Base-by-base conservation (phyloP, 2,888 invertebrate species). In the Drosophila kambysellisi region DNA sequence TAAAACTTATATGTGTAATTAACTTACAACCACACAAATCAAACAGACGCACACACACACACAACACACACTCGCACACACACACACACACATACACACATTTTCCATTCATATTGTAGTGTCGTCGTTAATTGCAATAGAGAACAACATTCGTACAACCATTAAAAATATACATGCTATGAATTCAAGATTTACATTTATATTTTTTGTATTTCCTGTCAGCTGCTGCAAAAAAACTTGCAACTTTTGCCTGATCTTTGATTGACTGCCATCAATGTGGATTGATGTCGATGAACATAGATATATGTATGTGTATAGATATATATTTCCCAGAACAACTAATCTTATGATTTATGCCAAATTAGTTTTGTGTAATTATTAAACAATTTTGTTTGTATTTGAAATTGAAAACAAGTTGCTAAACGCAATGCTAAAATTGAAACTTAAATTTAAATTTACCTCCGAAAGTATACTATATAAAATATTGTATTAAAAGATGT, bases 41-140 rank as follows among this genome's bases (percentile, higher is more conserved):
- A 30, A 50, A 37, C 12, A 39, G 30, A 60, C 25, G 25, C 39
- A 41, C 15, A 37, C 12, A 37, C 8, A 32, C 43, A 46, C 17
- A 53, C 32, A 43, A n/a, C 20, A 35, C n/a, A 25, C 20, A 25
- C 20, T 25, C 20, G 20, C 20, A 25, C 20, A 53, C 25, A 25
- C 33, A 37, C 33, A 17, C 51, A 46, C 5, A 69, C 33, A n/a
- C 33, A 37, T 25, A 17, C 46, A 53, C 7, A 70, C 17, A 70
- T 54, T 41, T 50, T 30, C 30, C 56, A 71, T 62, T 43, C 51
- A 61, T 29, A 51, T 32, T 59, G 17, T 54, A 74, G 71, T 65
- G 48, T 57, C 52, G 48, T 57, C 52, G 43, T 37, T 61, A 78
- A 76, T 78, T 76, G 54, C 75, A 79, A 69, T 79, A 79, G 50